Percentiles rank a stretch among this genome's conserved stretches.
Evolutionary conservation across 2,113 vertebrate genomes (phyloP).

Genomic region (Irena cyanogastra): DNA sequence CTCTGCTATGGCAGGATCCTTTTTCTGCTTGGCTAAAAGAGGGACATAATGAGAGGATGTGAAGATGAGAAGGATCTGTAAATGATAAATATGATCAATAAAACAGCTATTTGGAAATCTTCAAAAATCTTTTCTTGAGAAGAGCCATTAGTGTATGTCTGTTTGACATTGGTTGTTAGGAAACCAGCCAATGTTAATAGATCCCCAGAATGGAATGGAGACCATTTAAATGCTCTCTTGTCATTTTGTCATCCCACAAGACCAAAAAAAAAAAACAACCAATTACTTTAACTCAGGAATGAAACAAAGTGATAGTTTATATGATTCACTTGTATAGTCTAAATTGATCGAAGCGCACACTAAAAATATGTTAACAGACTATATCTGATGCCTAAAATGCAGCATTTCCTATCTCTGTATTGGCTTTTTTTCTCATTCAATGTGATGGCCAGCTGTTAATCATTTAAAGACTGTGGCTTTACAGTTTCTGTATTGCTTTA

Average conservation of each 20-base stretch:
- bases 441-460: conserved; percentile 4
- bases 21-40: neutral
- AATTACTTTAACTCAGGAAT: conserved; percentile 34
- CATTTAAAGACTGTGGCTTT: neutral
- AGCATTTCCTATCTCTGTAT: neutral
- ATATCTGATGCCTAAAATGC: neutral
- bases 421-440: neutral
- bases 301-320: conserved; percentile 30
- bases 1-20: neutral
- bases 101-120: conserved; percentile 37
- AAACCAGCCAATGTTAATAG: conserved; percentile 39
- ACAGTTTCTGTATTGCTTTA: conserved; percentile 5
- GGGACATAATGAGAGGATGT: neutral
- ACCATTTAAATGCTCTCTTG: conserved; percentile 38
- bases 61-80: neutral
- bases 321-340: neutral
- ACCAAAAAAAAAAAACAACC: neutral
- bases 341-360: neutral
- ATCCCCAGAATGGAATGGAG: conserved; percentile 9
- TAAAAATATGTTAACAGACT: conserved; percentile 1
- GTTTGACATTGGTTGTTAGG: conserved; percentile 30
- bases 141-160: conserved; percentile 17
- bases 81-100: conserved; percentile 21
- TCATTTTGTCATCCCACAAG: conserved; percentile 10
- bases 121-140: conserved; percentile 33